These are phyloP conservation scores for Oncorhynchus mykiss DNA, from an alignment of 2,113 vertebrate species.

Conservation along the genomic window DNA sequence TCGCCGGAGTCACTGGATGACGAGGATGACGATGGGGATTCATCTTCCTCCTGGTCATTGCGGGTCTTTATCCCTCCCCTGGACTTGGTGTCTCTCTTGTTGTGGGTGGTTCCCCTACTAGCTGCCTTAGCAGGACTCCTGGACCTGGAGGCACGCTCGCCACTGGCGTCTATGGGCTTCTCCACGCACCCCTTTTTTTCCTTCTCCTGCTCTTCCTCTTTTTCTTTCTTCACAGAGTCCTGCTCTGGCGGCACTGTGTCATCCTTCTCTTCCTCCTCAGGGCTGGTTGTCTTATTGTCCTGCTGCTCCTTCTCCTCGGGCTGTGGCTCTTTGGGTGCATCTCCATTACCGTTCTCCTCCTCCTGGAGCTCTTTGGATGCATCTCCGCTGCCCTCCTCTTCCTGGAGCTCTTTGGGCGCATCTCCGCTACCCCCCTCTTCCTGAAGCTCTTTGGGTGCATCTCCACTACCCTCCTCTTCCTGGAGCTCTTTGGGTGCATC, in stretches of 20 bases:
- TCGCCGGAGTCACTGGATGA: constrained; percentile 80
- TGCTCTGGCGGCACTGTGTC: constrained; percentile 32
- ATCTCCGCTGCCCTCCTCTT: no score
- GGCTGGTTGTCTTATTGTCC: no score
- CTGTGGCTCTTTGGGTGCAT: no score
- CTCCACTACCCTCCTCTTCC: no score
- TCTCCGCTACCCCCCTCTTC: no score
- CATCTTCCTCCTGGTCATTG: constrained; percentile 43
- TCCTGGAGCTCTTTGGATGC: no score
- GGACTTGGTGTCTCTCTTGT: constrained; percentile 44
- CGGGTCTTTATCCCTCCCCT: constrained; percentile 26
- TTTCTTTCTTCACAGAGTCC: constrained; percentile 48
- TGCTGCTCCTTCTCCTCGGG: no score
- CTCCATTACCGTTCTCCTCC: no score
- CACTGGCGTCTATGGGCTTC: constrained; percentile 48
- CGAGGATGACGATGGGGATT: constrained; percentile 46
- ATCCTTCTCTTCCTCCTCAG: no score
- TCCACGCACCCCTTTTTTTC: constrained; percentile 51
- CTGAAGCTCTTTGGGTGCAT: no score
- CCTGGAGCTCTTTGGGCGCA: no score
- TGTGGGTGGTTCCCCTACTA: constrained; percentile 39
- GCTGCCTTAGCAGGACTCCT: constrained; percentile 54
- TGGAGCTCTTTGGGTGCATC: no score
- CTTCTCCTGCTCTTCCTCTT: constrained; percentile 31
- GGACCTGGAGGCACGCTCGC: constrained; percentile 56